Base-by-base conservation (phyloP, 2,797 vertebrate species). In the Choloepus didactylus region DNA sequence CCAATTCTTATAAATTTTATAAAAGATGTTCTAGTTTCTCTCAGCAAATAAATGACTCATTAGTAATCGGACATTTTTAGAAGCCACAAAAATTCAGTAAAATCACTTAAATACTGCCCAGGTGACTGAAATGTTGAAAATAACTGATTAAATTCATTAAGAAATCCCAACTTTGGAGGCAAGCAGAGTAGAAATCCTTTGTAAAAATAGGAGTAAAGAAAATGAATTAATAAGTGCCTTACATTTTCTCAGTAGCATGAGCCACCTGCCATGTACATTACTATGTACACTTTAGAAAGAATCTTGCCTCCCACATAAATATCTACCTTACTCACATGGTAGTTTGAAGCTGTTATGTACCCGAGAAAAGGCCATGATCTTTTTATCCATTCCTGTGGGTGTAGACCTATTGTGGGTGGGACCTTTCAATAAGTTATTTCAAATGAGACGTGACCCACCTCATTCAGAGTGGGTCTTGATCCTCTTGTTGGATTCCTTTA, bases 41-140 rank as follows among this genome's bases (percentile, higher is more conserved):
- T 73, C 14, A 86, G n/a, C 75, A 94, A 77, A 49, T 29, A 89
- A 66, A 83, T 86, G 4, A 56, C 2, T 91, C 35, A 72, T 76
- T 80, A 87, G 10, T 54, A 72, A 88, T 77, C 54, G 82, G n/a
- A 31, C 19, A 81, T 41, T n/a, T 88, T 95, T 56, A 72, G 59
- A 96, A 90, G 19, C 21, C 21, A 72, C 11, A 38, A 2, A 38
- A 96, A 79, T 60, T 51, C 31, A 87, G 5, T 67, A 83, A 87
- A 81, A 80, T 96, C 82, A 88, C 25, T 75, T 85, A 70, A 19
- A 85, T 85, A 84, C 23, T 92, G 64, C 1, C 11, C 75, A 94
- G 66, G 8, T 67, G 21, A 31, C 46, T 84, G 19, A 91, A 75
- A 87, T 21, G 59, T 21, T 46, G 9, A 82, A 85, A 73, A 70